These are phyloP conservation scores for Drosophila sturtevanti DNA, from an alignment of 1,140 invertebrate genomes.

Conservation along the genomic window DNA sequence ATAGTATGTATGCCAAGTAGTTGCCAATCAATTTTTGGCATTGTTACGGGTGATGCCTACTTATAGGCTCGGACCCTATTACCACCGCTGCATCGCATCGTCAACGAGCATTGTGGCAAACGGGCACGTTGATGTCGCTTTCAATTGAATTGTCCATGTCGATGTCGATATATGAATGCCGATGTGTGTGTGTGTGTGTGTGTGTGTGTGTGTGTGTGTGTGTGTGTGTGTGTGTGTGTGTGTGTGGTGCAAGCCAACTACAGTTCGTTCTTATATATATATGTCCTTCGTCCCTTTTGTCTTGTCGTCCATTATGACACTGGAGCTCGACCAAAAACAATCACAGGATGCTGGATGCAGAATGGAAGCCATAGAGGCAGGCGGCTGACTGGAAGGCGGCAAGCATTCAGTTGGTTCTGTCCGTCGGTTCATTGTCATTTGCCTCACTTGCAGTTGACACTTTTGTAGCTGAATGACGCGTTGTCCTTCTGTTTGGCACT, in stretches of 20 bases:
- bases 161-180: constrained; percentile 4
- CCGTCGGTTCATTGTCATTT: constrained; percentile 17
- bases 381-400: too few species aligned
- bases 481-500: constrained; percentile 70
- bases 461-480: constrained; percentile 54
- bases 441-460: constrained; percentile 74
- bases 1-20: constrained; percentile 60
- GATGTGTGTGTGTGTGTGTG: background rate
- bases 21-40: constrained; percentile 76
- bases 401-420: constrained; percentile 1
- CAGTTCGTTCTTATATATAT: constrained; percentile 21
- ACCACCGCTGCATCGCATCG: constrained; percentile 42
- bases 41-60: constrained; percentile 48
- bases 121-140: constrained; percentile 71
- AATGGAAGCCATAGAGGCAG: too few species aligned
- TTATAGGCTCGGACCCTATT: constrained; percentile 32
- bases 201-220: constrained; percentile 27
- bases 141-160: constrained; percentile 58
- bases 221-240: too few species aligned
- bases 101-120: constrained; percentile 71
- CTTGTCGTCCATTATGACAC: constrained; percentile 68
- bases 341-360: constrained; percentile 52
- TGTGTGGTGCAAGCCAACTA: constrained; percentile 67
- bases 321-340: constrained; percentile 65
- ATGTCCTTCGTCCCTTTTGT: too few species aligned